A percentile compares a stretch with the other conserved stretches of the same genome.
Evolutionary conservation across 2,888 invertebrate species (phyloP).

Genomic region (Agrotis exclamationis): DNA sequence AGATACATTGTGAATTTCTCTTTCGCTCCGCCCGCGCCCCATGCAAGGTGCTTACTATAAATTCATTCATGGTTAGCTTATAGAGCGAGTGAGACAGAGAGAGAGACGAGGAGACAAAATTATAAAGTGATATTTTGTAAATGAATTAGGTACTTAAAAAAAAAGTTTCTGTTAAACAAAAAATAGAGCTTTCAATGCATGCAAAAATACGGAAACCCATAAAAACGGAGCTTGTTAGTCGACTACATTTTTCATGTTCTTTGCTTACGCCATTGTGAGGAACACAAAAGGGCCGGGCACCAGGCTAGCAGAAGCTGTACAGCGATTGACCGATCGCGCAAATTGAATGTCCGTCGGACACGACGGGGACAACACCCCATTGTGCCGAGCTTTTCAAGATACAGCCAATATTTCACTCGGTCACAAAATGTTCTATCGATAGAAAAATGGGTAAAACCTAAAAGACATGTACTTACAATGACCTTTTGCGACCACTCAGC

Average conservation of each 20-base stretch:
- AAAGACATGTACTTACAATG: constrained; percentile 63
- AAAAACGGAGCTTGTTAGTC: constrained; percentile 65
- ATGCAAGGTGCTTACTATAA: background rate
- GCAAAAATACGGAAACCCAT: constrained; percentile 57
- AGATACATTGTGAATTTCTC: constrained; percentile 4
- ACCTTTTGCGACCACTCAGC: constrained; percentile 58
- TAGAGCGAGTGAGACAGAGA: background rate
- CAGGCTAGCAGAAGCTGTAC: constrained; percentile 80
- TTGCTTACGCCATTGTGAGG: constrained; percentile 79
- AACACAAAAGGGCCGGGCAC: constrained; percentile 81
- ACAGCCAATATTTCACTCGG: constrained; percentile 82
- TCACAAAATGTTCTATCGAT: constrained; percentile 72
- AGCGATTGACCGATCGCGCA: constrained; percentile 88
- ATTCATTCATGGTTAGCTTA: constrained; percentile 17
- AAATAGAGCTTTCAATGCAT: constrained; percentile 7
- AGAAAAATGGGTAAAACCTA: constrained; percentile 63
- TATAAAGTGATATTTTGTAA: too few species aligned
- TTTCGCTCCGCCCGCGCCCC: constrained; percentile 26
- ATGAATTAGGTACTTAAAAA: background rate
- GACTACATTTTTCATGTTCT: constrained; percentile 78
- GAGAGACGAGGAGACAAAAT: too few species aligned
- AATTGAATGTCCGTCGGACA: constrained; percentile 88
- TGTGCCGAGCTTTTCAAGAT: constrained; percentile 83
- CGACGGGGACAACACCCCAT: constrained; percentile 79
- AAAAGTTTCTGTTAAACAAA: background rate